These are phyloP conservation scores for Melospiza georgiana DNA, from an alignment of 2,113 vertebrate species.

Conservation along the genomic window DNA sequence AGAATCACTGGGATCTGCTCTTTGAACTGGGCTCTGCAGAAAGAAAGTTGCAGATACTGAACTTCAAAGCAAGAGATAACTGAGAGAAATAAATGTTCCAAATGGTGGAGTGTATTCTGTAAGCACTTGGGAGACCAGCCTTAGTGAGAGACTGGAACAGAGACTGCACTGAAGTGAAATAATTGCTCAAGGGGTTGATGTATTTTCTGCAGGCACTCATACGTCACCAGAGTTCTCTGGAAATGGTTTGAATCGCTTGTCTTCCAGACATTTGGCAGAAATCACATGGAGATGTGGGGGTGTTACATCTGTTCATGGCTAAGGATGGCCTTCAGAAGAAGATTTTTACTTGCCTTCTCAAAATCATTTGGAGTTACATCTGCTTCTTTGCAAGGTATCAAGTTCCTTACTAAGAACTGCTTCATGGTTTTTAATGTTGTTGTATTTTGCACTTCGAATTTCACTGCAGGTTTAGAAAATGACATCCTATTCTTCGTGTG, in stretches of 20 bases:
- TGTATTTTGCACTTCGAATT: slow-evolving; percentile 3
- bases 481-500: background rate
- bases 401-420: background rate
- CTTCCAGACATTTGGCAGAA: background rate
- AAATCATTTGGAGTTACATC: background rate
- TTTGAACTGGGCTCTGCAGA: background rate
- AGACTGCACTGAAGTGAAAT: background rate
- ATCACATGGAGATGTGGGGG: background rate
- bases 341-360: background rate
- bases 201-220: background rate
- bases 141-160: background rate
- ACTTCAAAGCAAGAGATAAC: background rate
- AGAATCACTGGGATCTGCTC: background rate
- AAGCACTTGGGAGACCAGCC: background rate
- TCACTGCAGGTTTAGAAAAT: slow-evolving; percentile 26
- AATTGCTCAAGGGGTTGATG: background rate
- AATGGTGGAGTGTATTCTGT: background rate
- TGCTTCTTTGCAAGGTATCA: background rate
- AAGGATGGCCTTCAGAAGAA: background rate
- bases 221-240: background rate
- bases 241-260: background rate
- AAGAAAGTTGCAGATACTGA: background rate
- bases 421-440: background rate
- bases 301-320: background rate
- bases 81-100: background rate